A percentile compares a stretch with the other conserved stretches of the same genome.
phyloP scores from a whole-genome alignment of 2,113 vertebrate genomes.

The Myxocyprinus asiaticus region DNA sequence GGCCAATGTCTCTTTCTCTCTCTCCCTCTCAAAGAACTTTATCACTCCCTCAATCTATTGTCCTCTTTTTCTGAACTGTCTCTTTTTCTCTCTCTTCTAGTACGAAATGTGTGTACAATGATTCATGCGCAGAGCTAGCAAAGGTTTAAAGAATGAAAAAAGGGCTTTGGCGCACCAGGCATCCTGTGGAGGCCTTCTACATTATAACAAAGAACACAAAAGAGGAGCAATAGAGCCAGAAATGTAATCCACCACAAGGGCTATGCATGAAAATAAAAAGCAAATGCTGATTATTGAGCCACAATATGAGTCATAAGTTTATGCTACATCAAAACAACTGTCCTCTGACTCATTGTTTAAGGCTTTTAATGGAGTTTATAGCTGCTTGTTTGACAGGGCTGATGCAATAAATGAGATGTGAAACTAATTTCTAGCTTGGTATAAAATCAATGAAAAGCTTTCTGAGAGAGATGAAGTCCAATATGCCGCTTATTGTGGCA shows the following conservation, averaged over 20 bases:
- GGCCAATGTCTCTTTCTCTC: constrained; percentile 54
- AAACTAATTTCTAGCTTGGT: constrained; percentile 34
- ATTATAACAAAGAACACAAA: constrained; percentile 36
- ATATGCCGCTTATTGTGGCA: constrained; percentile 27
- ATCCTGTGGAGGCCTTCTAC: constrained; percentile 28
- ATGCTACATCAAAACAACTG: constrained; percentile 29
- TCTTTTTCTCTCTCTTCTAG: not conserved
- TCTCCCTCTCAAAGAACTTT: not conserved
- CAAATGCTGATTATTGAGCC: constrained; percentile 39
- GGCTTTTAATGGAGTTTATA: constrained; percentile 33
- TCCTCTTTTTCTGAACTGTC: too few species aligned
- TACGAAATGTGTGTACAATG: constrained; percentile 14
- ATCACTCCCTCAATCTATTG: too few species aligned
- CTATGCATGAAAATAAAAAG: constrained; percentile 32
- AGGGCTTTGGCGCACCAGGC: constrained; percentile 5
- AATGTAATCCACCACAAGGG: constrained; percentile 26
- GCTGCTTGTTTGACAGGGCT: constrained; percentile 26
- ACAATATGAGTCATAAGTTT: constrained; percentile 47
- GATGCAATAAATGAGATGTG: constrained; percentile 11
- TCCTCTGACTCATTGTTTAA: constrained; percentile 43
- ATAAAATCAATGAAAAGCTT: constrained; percentile 20
- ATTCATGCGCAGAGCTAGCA: constrained; percentile 23
- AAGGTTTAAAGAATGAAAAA: constrained; percentile 32
- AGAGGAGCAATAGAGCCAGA: constrained; percentile 18
- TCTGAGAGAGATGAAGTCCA: constrained; percentile 24